Base-by-base conservation (phyloP, 2,888 invertebrate genomes). In the Drosophila recens region DNA sequence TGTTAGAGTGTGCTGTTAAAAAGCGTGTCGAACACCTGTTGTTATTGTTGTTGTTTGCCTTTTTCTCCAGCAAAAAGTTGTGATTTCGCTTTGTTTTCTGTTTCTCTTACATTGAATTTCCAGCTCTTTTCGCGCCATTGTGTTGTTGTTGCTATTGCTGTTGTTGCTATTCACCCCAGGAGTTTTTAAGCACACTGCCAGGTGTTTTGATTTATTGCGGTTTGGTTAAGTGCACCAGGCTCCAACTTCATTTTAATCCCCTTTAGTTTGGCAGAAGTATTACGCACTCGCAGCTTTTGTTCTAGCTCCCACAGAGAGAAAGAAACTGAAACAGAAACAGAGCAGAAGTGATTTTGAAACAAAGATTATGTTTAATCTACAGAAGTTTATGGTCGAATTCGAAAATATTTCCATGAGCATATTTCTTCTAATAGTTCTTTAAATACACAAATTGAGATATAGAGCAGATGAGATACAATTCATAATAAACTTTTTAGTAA, bases 151-250 rank as follows among this genome's bases (percentile, higher is more conserved):
- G 54, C 8, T 27, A 0, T 53, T 79, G 30, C 34, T 51, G 56
- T 59, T 63, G 64, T 36, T 68, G 75, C 11, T 46, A 3, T 46
- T 48, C 20, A 17, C 64, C 54, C 33, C 20, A 65, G 48, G 23
- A 61, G 51, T 53, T 68, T 71, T 75, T 75, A 73, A 85, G 75
- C 67, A 72, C 61, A 59, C 67, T 69, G 75, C 66, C 77, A 82
- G 86, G 88, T 82, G 80, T 80, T 86, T 79, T 89, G 88, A 89
- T 88, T 89, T 88, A 88, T 84, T 81, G 84, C 79, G 72, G 75
- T 78, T 78, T 87, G 80, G 83, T 88, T 78, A 88, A 82, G 79
- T 84, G 74, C 82, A 79, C 68, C 80, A 82, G 64, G 67, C 67
- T 74, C 62, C 78, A 87, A 83, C 80, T 84, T 88, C 75, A 88